Evolutionary conservation across 1,140 invertebrate genomes (phyloP).

Genomic region (Conus betulinus): DNA sequence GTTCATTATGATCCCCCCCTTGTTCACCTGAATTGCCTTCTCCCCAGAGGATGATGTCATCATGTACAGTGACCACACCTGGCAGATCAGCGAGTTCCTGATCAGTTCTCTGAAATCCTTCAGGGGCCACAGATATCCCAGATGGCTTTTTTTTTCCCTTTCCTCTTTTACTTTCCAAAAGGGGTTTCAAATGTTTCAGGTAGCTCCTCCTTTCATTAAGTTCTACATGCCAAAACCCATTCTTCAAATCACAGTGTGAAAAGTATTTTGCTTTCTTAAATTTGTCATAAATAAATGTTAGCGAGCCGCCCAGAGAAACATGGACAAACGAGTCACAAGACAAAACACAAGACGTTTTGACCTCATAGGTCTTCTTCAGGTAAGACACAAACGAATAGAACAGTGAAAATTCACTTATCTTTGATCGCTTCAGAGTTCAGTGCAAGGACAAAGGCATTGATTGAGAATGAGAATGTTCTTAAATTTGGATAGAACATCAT

Average conservation of each 20-base stretch:
- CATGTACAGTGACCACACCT: constrained; percentile 42
- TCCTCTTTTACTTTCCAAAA: constrained; percentile 3
- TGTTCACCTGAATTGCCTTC: neutral
- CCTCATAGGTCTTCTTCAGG: too few relatives aligned
- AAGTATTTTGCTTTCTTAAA: neutral
- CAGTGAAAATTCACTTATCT: too few relatives aligned
- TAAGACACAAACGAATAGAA: too few relatives aligned
- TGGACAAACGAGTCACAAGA: too few relatives aligned
- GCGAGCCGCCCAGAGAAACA: too few relatives aligned
- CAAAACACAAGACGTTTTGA: too few relatives aligned
- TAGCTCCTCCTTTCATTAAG: neutral
- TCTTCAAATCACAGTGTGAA: constrained; percentile 1
- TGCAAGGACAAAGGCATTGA: too few relatives aligned
- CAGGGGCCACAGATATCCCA: constrained; percentile 21
- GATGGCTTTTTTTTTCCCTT: too few relatives aligned
- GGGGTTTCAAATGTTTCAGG: constrained; percentile 37
- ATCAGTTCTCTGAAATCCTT: neutral
- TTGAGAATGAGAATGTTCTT: too few relatives aligned
- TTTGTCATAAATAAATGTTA: too few relatives aligned
- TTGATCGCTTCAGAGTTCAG: too few relatives aligned
- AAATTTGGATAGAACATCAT: neutral
- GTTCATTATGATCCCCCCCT: too few relatives aligned
- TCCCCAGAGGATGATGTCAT: constrained; percentile 62
- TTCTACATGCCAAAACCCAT: constrained; percentile 2
- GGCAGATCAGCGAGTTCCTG: neutral